Evolutionary conservation across 1,140 invertebrate species (phyloP).

Genomic region (Drosophila guanche): DNA sequence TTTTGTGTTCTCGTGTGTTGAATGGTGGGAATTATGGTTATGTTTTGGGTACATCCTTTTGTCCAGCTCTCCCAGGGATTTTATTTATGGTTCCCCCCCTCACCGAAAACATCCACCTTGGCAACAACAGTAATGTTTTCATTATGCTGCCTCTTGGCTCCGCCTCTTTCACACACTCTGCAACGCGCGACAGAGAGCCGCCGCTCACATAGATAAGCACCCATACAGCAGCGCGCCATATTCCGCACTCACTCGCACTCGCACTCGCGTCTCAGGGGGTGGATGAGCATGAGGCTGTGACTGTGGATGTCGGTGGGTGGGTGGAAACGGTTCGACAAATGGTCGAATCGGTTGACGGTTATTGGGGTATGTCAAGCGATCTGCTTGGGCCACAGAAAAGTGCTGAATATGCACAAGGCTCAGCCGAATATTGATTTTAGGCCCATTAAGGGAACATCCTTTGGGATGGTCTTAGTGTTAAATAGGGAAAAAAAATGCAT

Average conservation of each 20-base stretch:
- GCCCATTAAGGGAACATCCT: too few species aligned
- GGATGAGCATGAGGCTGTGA: background rate
- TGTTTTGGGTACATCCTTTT: too few species aligned
- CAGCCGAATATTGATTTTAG: too few species aligned
- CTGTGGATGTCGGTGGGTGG: conserved; percentile 19
- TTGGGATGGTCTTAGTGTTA: too few species aligned
- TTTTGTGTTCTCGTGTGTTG: too few species aligned
- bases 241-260: background rate
- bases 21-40: too few species aligned
- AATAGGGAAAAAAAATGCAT: too few species aligned
- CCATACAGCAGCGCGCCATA: conserved; percentile 36
- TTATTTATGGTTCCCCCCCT: too few species aligned
- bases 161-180: conserved; percentile 35
- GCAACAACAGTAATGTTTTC: conserved; percentile 7
- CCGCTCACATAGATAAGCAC: conserved; percentile 77
- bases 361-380: conserved; percentile 20
- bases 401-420: too few species aligned
- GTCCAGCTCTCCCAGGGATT: too few species aligned
- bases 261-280: conserved; percentile 6
- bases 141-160: conserved; percentile 32
- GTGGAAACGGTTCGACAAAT: conserved; percentile 40
- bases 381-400: background rate
- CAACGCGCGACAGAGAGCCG: conserved; percentile 12
- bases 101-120: background rate
- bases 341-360: conserved; percentile 15